Evolutionary conservation across 2,797 vertebrate species (phyloP), one percentile per base, ranked within the genome.

Genomic region (Steatocranus sp.): DNA sequence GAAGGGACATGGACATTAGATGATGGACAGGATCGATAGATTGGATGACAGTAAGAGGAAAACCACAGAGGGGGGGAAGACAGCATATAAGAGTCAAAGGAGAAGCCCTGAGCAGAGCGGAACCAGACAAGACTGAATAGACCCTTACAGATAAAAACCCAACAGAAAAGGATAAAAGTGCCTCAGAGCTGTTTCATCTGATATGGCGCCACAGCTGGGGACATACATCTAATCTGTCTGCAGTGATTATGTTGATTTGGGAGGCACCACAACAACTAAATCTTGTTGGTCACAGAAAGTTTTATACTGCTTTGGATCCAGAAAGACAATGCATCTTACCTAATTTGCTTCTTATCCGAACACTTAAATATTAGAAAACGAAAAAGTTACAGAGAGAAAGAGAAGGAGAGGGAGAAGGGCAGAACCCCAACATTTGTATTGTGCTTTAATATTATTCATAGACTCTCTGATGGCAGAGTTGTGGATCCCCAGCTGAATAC

Each of bases 371-470:
- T 79, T 86, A 78, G 81, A 87, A 88, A 86, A 63, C 12, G 56
- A 74, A 80, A 83, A 83, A 81, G 81, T 75, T 83, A 83, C 50
- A 58, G 66, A 79, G 76, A 84, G 73, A 79, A 68, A 32, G 84
- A 76, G 43, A 76, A 75, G 68, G 61, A 17, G 43, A 48, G 30
- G 48, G 48, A 83, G 75, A 83, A 85, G 81, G 75, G 75, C 80
- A 85, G 78, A 84, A 14, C 61, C 76, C 61, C 30, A 76, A 86
- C 87, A 78, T 78, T 53, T 82, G 80, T 82, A 84, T 73, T 88
- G 91, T 83, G 85, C 88, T 90, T 92, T 94, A 94, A 95, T 94
- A 93, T 92, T 94, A 95, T 95, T 94, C 94, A 95, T 94, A 90
- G 90, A 88, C 88, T 94, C 93, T 93, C 83, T 90, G 87, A 83